Base-by-base conservation (phyloP, 2,888 invertebrate species). In the Synergus umbraculus region DNA sequence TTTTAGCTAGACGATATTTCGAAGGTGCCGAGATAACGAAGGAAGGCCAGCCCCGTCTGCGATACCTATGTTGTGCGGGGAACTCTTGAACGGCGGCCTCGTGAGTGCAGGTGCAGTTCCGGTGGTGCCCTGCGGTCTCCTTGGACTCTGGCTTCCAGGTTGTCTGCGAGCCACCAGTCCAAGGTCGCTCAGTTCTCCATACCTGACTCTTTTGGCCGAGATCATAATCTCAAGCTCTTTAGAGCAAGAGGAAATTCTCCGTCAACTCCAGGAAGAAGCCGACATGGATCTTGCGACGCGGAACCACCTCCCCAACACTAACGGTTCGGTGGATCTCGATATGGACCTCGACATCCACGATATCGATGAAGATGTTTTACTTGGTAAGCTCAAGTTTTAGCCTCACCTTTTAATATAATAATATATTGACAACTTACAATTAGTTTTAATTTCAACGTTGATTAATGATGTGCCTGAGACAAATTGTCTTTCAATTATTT, bases 31-130 rank as follows among this genome's bases (percentile, higher is more conserved):
- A 83, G 85, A 86, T 87, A 85, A 88, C 86, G 86, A 85, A 83
- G 87, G 86, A 83, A 86, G 85, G 37, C 41, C 78, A 81, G 64
- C 76, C 49, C 78, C 78, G 76, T 78, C 54, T 85, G 81, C 79
- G 88, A 88, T 88, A 90, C 91, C 90, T 92, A 92, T 92, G 92
- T 92, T 92, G 92, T 92, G 92, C 92, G 92, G 92, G 82, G 92
- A 92, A 90, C 90, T 92, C 83, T 88, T 92, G 87, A 92, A 91
- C 91, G 92, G 92, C 87, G 91, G 92, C 86, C 90, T 92, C 86
- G 92, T 91, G 90, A 92, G 92, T 89, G 90, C 91, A 88, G 92
- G 92, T 87, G 90, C 92, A 86, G 90, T 91, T 84, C 88, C 91
- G 86, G 91, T 91, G 87, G 90, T 91, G 87, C 90, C 91, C 85